Conservation (phyloP, 2,797 vertebrate genomes). For the Peromyscus aztecus region DNA sequence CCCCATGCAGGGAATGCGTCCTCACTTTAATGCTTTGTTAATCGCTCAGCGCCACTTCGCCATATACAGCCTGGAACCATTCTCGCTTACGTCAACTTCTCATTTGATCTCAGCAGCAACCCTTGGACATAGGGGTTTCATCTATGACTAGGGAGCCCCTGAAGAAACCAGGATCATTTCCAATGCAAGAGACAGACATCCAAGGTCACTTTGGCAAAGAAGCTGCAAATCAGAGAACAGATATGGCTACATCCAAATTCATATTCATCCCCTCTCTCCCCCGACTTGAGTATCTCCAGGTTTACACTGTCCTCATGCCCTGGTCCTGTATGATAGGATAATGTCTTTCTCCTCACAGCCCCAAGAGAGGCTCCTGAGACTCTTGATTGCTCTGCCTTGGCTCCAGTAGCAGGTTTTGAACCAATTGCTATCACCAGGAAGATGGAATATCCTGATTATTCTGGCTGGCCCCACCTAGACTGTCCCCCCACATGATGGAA, state of each 20-base stretch:
- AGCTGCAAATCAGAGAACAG: not conserved
- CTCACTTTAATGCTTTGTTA: conserved; percentile 45
- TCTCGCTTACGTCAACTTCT: conserved; percentile 12
- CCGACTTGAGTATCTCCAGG: not conserved
- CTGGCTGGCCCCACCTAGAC: not conserved
- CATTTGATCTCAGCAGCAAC: not conserved
- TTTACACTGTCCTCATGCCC: not conserved
- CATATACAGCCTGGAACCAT: conserved; percentile 19
- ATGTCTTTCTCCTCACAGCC: not conserved
- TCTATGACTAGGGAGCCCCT: not conserved
- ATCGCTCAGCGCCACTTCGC: not conserved
- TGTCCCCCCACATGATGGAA: not conserved
- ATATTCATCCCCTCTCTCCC: not conserved
- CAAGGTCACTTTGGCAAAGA: conserved; percentile 7
- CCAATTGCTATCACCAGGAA: not conserved
- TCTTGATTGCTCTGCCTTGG: not conserved
- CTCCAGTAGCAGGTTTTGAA: not conserved
- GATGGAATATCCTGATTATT: not conserved
- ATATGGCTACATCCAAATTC: not conserved
- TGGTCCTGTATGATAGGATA: not conserved
- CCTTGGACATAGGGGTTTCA: not conserved
- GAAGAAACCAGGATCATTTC: conserved; percentile 3
- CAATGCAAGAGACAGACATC: not conserved
- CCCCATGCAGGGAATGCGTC: not conserved
- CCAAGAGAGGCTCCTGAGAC: not conserved